These are phyloP conservation scores for Plagiodera versicolora DNA, from an alignment of 2,888 invertebrate species.

Conservation along the genomic window DNA sequence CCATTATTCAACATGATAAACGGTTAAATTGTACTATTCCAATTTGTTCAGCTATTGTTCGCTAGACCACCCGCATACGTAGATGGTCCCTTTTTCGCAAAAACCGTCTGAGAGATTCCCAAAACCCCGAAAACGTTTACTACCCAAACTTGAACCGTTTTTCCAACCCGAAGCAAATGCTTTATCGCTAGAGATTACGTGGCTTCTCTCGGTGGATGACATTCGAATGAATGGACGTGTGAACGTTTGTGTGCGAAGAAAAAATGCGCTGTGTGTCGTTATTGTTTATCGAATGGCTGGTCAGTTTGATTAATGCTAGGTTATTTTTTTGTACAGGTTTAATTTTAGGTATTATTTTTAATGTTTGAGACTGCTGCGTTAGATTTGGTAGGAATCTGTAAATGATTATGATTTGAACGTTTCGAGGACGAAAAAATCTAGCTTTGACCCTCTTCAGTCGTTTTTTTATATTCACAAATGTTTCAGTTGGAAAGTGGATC, in stretches of 20 bases:
- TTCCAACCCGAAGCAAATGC: slow-evolving; percentile 15
- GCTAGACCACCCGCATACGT: neutral
- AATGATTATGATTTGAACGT: neutral
- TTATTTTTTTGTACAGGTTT: slow-evolving; percentile 27
- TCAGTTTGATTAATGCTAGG: slow-evolving; percentile 44
- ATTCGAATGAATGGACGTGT: slow-evolving; percentile 33
- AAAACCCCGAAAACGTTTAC: neutral
- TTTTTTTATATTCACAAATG: neutral
- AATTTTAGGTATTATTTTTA: slow-evolving; percentile 19
- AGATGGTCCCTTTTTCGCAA: neutral
- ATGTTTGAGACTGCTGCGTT: neutral
- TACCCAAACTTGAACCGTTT: neutral
- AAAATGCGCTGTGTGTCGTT: slow-evolving; percentile 41
- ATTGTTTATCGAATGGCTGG: slow-evolving; percentile 36
- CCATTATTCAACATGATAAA: too few relatives aligned
- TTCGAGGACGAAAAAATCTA: too few relatives aligned
- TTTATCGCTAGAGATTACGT: slow-evolving; percentile 25
- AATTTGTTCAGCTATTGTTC: neutral
- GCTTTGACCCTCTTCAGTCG: neutral
- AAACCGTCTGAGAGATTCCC: neutral
- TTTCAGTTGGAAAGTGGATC: slow-evolving; percentile 25
- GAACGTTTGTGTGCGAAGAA: slow-evolving; percentile 43
- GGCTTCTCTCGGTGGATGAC: slow-evolving; percentile 48
- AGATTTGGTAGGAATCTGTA: neutral
- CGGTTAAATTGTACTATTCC: too few relatives aligned